phyloP scores from a whole-genome alignment of 1,140 invertebrate species.

The Elymnias hypermnestra region DNA sequence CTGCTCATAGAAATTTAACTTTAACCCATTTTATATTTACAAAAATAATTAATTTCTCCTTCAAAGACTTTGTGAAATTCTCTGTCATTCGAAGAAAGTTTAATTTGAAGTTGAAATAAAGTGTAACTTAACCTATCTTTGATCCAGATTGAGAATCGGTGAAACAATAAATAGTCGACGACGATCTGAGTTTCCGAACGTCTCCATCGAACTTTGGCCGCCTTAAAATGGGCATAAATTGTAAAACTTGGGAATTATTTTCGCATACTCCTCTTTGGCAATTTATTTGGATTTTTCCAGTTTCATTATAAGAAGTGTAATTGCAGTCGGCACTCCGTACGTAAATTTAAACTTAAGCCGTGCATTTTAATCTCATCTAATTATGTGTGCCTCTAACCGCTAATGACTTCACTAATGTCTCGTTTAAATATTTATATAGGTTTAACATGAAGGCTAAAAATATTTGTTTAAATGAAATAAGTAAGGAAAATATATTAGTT shows the following conservation, averaged over 20 bases:
- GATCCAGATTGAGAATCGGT: background rate
- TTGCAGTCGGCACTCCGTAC: constrained; percentile 66
- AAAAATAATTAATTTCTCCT: no score
- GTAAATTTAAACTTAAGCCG: constrained; percentile 69
- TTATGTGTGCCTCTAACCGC: constrained; percentile 45
- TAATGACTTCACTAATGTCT: constrained; percentile 24
- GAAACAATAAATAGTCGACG: constrained; percentile 4
- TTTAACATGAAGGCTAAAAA: no score
- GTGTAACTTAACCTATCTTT: background rate
- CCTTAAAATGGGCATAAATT: constrained; percentile 59
- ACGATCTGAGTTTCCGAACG: constrained; percentile 19
- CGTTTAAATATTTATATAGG: no score
- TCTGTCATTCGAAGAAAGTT: no score
- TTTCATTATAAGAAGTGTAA: constrained; percentile 71
- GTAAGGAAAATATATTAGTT: no score
- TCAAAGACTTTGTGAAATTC: no score
- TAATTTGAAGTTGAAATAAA: background rate
- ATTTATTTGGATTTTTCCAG: constrained; percentile 62
- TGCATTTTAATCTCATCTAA: constrained; percentile 69
- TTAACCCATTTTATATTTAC: no score
- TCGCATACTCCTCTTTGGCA: constrained; percentile 41
- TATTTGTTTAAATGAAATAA: no score
- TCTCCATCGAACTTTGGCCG: constrained; percentile 45
- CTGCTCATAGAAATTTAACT: no score
- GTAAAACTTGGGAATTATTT: constrained; percentile 62